A percentile compares a stretch with the other conserved stretches of the same genome.
phyloP scores from a whole-genome alignment of 2,888 invertebrate species.

The Nemotelus nigrinus region DNA sequence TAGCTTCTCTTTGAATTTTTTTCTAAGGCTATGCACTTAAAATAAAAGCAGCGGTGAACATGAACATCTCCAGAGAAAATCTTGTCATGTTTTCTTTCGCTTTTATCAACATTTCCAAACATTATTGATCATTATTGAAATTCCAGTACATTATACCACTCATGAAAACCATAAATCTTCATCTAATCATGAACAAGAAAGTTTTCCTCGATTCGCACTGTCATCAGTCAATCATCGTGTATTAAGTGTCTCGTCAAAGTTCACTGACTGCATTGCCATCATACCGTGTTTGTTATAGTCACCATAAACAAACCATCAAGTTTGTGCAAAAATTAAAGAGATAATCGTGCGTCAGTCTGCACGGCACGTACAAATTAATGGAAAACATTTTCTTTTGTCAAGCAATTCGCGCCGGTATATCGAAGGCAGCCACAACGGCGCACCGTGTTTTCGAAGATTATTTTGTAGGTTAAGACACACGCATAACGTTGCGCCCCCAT shows the following conservation, averaged over 20 bases:
- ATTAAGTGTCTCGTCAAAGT: too few species aligned
- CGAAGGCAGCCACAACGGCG: not conserved
- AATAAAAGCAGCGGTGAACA: too few species aligned
- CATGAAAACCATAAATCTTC: not conserved
- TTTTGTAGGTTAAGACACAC: not conserved
- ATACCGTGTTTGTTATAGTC: too few species aligned
- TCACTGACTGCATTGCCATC: too few species aligned
- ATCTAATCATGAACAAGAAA: not conserved
- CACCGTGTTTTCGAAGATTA: not conserved
- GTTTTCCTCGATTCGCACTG: slow-evolving; percentile 1
- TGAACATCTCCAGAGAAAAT: too few species aligned
- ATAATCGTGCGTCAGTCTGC: slow-evolving; percentile 7
- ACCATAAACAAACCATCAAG: not conserved
- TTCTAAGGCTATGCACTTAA: too few species aligned
- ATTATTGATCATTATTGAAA: too few species aligned
- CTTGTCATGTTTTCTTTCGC: too few species aligned
- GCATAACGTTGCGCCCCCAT: too few species aligned
- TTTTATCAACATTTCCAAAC: too few species aligned
- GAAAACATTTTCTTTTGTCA: slow-evolving; percentile 14
- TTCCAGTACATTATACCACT: too few species aligned
- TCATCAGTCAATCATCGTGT: not conserved
- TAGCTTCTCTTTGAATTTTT: too few species aligned
- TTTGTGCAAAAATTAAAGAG: slow-evolving; percentile 11
- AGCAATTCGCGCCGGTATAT: not conserved
- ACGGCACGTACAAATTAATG: slow-evolving; percentile 6